These are phyloP conservation scores for Gasteruption jaculator DNA, from an alignment of 2,888 invertebrate genomes.

Conservation along the genomic window DNA sequence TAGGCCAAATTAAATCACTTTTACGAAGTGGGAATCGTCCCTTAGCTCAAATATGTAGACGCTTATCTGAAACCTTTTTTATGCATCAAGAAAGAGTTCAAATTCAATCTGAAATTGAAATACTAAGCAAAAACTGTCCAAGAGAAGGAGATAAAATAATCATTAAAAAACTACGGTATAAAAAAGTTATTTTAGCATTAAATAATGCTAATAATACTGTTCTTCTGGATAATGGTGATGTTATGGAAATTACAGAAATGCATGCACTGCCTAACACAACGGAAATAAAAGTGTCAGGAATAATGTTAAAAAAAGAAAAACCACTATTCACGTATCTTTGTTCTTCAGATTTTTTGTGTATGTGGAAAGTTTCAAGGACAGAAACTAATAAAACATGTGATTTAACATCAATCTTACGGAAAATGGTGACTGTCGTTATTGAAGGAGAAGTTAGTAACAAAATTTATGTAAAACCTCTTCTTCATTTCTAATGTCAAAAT, in stretches of 20 bases:
- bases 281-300: too few species aligned
- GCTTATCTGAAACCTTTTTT: conserved; percentile 14
- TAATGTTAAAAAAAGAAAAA: too few species aligned
- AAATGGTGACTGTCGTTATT: too few species aligned
- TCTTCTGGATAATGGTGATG: conserved; percentile 2
- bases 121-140: background rate
- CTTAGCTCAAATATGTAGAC: conserved; percentile 22
- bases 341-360: too few species aligned
- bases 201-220: conserved; percentile 6
- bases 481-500: too few species aligned
- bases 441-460: too few species aligned
- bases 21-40: conserved; percentile 20
- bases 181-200: conserved; percentile 1
- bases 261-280: too few species aligned
- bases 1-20: conserved; percentile 20
- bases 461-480: too few species aligned
- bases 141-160: background rate
- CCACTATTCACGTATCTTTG: too few species aligned
- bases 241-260: background rate
- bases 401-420: too few species aligned
- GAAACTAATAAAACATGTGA: too few species aligned
- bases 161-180: conserved; percentile 5
- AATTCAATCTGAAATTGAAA: background rate
- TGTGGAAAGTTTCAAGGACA: too few species aligned
- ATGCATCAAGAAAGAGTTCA: background rate